Base-by-base conservation (phyloP, 2,797 vertebrate species). In the Poliocrania exsul region DNA sequence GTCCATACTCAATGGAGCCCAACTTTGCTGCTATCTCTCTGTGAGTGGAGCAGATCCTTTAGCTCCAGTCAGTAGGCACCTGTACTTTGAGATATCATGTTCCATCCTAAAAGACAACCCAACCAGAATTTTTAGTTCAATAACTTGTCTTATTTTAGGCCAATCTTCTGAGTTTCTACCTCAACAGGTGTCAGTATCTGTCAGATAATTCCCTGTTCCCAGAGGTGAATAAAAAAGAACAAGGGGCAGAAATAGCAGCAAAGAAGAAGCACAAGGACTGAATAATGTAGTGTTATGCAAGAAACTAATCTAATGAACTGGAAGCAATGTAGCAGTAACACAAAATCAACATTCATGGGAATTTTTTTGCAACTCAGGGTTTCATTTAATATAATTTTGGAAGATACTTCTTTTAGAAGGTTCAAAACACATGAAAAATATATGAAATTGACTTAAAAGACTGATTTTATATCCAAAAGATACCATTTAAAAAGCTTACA, bases 401-500 rank as follows among this genome's bases (percentile, higher is more conserved):
- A 97, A 96, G 56, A 93, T 19, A 26, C n/a, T 94, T 60, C 73
- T 74, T 85, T 77, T 92, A 95, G 64, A 62, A 86, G 71, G 56
- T 94, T 95, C 82, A 93, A 96, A 96, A 93, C 53, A 79, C 51
- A 85, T 16, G 49, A 85, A 90, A 66, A 89, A 92, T 79, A 25
- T 70, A 83, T 64, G 37, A 87, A 91, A 93, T 57, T 88, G 58
- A 95, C 28, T 38, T 85, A 84, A 83, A 82, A 64, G 37, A 80
- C 67, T 93, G 73, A 64, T 71, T 90, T 91, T 80, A 49, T 78
- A 72, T 95, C 78, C 38, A 73, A 74, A 87, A 95, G 46, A 94
- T 95, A 93, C 56, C 26, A 82, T 89, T 93, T 70, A 53, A 96
- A 97, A 97, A 96, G 64, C 49, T 96, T 93, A 92, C 72, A 93